Percentiles rank a stretch among this genome's conserved stretches.
phyloP scores from a whole-genome alignment of 2,888 invertebrate genomes.

The Meghimatium bilineatum region DNA sequence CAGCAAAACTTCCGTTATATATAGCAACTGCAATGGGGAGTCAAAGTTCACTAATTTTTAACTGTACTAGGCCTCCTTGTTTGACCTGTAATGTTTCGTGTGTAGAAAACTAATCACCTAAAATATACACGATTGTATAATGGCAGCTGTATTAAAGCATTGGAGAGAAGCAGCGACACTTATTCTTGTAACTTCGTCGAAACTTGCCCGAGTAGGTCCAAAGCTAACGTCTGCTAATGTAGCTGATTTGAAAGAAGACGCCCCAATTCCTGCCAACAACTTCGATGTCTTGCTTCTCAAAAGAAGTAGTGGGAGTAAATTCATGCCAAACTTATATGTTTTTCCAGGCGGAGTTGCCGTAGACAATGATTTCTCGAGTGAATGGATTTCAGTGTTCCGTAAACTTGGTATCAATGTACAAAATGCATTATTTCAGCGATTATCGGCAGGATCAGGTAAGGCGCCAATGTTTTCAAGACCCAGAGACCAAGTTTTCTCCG shows the following conservation, averaged over 20 bases:
- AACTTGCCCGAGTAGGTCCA: neutral
- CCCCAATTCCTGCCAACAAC: constrained; percentile 47
- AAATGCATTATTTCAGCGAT: neutral
- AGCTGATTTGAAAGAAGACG: neutral
- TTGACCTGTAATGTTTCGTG: too few species aligned
- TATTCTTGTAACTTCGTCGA: constrained; percentile 59
- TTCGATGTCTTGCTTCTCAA: constrained; percentile 78
- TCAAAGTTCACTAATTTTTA: too few species aligned
- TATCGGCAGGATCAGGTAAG: constrained; percentile 51
- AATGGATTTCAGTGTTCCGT: constrained; percentile 84
- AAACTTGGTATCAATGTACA: constrained; percentile 55
- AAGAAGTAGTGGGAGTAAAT: constrained; percentile 83
- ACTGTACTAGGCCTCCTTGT: too few species aligned
- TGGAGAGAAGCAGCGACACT: constrained; percentile 75
- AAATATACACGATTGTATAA: constrained; percentile 44
- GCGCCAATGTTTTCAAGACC: constrained; percentile 64
- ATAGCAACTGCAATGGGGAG: too few species aligned
- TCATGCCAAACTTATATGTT: constrained; percentile 87
- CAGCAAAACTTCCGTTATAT: too few species aligned
- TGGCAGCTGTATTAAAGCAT: constrained; percentile 66
- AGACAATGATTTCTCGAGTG: constrained; percentile 82
- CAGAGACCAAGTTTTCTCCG: constrained; percentile 53
- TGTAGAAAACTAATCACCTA: too few species aligned
- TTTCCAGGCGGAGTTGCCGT: constrained; percentile 92
- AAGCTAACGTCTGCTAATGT: constrained; percentile 1